Conservation (phyloP, 2,888 invertebrate genomes). For the Callyntrura guangdongensis region DNA sequence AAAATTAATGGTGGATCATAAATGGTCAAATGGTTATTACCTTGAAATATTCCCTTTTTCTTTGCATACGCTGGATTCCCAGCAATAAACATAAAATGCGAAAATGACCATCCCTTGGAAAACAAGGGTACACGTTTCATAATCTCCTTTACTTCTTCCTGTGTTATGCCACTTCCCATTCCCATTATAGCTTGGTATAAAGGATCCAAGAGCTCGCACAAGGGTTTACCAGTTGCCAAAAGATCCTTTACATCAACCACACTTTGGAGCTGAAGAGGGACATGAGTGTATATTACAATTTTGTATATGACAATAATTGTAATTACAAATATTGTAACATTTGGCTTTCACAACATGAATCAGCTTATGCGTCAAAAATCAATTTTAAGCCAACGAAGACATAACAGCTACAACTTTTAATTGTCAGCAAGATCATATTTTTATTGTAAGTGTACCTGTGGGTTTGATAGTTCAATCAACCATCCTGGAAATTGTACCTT, state of each 20-base stretch:
- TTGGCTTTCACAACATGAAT: too few relatives aligned
- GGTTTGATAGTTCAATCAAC: conserved; percentile 78
- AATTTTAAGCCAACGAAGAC: too few relatives aligned
- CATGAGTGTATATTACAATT: too few relatives aligned
- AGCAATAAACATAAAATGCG: conserved; percentile 82
- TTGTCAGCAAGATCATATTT: too few relatives aligned
- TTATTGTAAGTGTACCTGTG: too few relatives aligned
- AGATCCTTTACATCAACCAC: conserved; percentile 74
- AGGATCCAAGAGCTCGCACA: conserved; percentile 65
- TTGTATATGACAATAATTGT: too few relatives aligned
- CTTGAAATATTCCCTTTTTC: conserved; percentile 65
- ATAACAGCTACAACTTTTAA: too few relatives aligned
- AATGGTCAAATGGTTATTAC: too few relatives aligned
- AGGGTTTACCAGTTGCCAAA: conserved; percentile 50
- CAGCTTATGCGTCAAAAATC: too few relatives aligned
- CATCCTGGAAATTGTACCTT: conserved; percentile 79
- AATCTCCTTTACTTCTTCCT: conserved; percentile 66
- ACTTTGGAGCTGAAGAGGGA: conserved; percentile 71
- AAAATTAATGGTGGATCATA: neutral
- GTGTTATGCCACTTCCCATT: conserved; percentile 50
- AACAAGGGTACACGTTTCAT: conserved; percentile 71
- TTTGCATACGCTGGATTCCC: conserved; percentile 76
- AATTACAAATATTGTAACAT: too few relatives aligned
- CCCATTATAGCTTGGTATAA: conserved; percentile 50
- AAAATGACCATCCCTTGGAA: conserved; percentile 78